A percentile compares a stretch with the other conserved stretches of the same genome.
These are phyloP conservation scores for Equus przewalskii DNA, from an alignment of 2,113 vertebrate species.

Conservation along the genomic window DNA sequence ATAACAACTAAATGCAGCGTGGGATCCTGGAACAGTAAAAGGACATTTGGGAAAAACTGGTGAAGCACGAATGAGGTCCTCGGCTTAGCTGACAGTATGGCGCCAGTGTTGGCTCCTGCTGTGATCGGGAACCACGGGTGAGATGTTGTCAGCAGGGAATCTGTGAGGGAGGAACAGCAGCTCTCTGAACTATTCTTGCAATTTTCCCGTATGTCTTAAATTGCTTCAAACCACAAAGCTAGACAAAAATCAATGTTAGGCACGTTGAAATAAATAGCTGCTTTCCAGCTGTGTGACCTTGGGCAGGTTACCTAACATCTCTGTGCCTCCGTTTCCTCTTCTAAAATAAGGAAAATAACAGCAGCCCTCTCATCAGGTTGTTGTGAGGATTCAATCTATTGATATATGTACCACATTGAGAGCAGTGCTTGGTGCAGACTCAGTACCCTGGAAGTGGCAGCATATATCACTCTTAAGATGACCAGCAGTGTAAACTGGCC, in stretches of 20 bases:
- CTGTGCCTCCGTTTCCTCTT: not conserved
- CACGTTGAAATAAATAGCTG: not conserved
- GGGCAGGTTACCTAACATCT: not conserved
- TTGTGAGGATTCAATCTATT: too few relatives aligned
- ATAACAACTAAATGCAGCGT: too few relatives aligned
- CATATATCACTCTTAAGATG: accelerated
- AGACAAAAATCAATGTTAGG: not conserved
- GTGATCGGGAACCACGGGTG: accelerated
- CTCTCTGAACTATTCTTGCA: not conserved
- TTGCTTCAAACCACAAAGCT: not conserved
- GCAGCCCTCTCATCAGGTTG: not conserved
- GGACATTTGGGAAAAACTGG: accelerated
- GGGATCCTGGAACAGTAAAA: not conserved
- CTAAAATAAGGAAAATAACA: not conserved
- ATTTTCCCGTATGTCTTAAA: not conserved
- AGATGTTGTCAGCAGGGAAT: accelerated
- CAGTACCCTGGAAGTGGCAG: too few relatives aligned
- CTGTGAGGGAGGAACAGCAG: not conserved
- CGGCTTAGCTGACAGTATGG: accelerated
- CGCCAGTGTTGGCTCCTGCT: accelerated
- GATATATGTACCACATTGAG: accelerated
- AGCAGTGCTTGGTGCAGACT: not conserved
- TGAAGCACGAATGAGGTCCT: accelerated
- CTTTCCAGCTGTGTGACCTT: not conserved
- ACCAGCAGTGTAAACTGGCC: not conserved